Percentiles rank a stretch among this genome's conserved stretches.
Evolutionary conservation across 2,113 vertebrate species (phyloP).

Genomic region (Corythaeola cristata): DNA sequence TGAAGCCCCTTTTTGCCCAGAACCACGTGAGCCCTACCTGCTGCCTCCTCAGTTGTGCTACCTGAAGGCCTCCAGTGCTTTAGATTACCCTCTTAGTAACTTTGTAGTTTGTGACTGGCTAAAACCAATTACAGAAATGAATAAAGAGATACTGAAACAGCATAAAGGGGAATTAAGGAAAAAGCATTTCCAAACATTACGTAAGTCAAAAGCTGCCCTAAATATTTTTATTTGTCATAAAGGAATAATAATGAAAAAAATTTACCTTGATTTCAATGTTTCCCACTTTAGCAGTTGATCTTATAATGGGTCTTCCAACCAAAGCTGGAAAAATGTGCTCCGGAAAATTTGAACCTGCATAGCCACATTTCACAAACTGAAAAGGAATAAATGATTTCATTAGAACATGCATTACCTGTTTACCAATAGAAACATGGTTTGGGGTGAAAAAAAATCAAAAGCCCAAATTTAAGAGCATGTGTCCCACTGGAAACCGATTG

Average conservation of each 20-base stretch:
- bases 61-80: background rate
- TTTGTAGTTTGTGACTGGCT: background rate
- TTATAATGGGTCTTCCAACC: slow-evolving; percentile 98
- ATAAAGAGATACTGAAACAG: background rate
- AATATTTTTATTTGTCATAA: slow-evolving; percentile 24
- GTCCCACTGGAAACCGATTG: background rate
- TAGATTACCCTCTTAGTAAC: background rate
- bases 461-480: background rate
- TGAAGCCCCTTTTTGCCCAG: background rate
- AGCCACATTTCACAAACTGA: slow-evolving; percentile 99
- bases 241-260: slow-evolving; percentile 9
- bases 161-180: background rate
- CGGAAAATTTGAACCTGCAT: slow-evolving; percentile 98
- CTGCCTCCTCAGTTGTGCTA: background rate
- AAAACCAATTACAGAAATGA: background rate
- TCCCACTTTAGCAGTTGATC: slow-evolving; percentile 99
- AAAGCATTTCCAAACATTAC: background rate
- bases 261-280: slow-evolving; percentile 99
- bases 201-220: background rate
- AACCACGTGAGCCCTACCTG: background rate
- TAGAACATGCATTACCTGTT: background rate
- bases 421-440: background rate
- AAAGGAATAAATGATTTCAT: slow-evolving; percentile 50
- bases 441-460: background rate
- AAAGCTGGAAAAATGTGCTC: slow-evolving; percentile 99